These are phyloP conservation scores for Eupithecia dodoneata DNA, from an alignment of 2,888 invertebrate species.

Conservation along the genomic window DNA sequence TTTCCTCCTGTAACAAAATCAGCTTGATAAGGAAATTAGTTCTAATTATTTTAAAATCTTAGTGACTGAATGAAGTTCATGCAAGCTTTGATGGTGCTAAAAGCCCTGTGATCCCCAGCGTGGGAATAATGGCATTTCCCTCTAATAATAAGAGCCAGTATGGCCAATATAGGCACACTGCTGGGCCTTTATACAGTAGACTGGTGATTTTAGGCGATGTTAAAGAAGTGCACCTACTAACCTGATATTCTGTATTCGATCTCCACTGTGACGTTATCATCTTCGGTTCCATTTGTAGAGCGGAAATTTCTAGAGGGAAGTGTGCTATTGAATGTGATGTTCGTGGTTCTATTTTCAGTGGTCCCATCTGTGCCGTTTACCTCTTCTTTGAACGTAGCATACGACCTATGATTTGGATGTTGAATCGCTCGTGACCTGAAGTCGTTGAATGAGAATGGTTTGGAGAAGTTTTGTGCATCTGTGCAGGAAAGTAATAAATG, in stretches of 20 bases:
- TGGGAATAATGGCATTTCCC: not conserved
- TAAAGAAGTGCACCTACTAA: slow-evolving; percentile 16
- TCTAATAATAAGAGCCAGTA: not conserved
- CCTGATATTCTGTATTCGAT: slow-evolving; percentile 41
- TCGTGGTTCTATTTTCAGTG: slow-evolving; percentile 1
- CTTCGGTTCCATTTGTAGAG: not conserved
- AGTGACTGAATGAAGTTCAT: not conserved
- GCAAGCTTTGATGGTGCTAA: not conserved
- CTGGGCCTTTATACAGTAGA: not conserved
- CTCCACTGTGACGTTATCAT: slow-evolving; percentile 1
- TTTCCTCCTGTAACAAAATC: slow-evolving; percentile 60
- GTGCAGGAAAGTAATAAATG: slow-evolving; percentile 25
- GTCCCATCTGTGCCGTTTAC: slow-evolving; percentile 8
- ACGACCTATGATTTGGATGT: not conserved
- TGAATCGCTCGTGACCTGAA: not conserved
- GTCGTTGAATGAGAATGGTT: slow-evolving; percentile 22
- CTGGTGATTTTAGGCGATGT: not conserved
- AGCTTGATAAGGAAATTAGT: not conserved
- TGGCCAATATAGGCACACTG: not conserved
- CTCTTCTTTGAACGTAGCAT: slow-evolving; percentile 26
- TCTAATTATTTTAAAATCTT: not conserved
- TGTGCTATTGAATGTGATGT: slow-evolving; percentile 4
- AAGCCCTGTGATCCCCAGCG: not conserved
- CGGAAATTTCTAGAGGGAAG: not conserved
- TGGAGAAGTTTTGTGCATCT: slow-evolving; percentile 25